Conservation (phyloP, 2,797 vertebrate genomes). For the Pipistrellus pipistrellus region DNA sequence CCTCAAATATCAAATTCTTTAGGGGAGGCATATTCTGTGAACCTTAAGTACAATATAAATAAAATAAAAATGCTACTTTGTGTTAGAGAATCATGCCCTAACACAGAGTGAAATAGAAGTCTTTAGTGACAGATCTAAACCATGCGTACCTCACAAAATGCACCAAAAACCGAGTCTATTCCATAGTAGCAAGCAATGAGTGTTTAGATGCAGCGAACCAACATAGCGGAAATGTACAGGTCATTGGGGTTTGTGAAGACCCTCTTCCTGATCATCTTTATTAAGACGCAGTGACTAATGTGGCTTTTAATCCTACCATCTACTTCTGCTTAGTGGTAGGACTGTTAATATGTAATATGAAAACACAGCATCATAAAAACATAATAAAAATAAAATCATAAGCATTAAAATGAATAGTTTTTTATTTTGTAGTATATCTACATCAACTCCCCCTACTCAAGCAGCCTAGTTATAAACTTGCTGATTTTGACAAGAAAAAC, state of each 20-base stretch:
- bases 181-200: background rate
- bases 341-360: background rate
- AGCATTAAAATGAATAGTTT: background rate
- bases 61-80: slow-evolving; percentile 8
- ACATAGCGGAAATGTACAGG: background rate
- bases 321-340: background rate
- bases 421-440: background rate
- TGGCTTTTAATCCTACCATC: background rate
- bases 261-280: background rate
- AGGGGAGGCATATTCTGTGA: background rate
- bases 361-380: background rate
- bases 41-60: background rate
- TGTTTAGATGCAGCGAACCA: background rate
- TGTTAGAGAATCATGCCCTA: background rate
- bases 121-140: background rate
- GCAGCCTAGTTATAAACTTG: background rate
- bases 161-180: background rate
- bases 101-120: background rate
- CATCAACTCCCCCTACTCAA: rapidly evolving
- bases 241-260: background rate
- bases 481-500: slow-evolving; percentile 41
- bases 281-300: background rate
- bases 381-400: background rate
- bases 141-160: background rate
- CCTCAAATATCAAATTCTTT: background rate